Conservation (phyloP, 2,113 vertebrate species). For the Microtus montanus region DNA sequence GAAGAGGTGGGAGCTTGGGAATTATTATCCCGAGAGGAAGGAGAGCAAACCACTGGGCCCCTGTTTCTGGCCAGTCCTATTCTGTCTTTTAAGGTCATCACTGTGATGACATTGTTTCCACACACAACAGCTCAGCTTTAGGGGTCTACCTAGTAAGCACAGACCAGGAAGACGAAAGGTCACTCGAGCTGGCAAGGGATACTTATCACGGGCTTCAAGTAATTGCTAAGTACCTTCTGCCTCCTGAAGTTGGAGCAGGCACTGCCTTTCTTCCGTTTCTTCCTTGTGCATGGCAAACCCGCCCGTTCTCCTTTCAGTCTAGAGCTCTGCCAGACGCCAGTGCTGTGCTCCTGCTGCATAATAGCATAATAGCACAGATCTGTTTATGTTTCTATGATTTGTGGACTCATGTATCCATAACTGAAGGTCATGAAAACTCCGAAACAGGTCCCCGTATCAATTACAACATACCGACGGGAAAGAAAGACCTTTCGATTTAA, state of each 20-base stretch:
- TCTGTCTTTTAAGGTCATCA: background rate
- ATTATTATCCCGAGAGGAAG: background rate
- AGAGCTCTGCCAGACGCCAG: background rate
- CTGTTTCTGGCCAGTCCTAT: background rate
- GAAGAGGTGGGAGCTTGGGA: rapidly evolving
- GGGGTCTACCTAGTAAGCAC: background rate
- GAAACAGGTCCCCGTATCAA: background rate
- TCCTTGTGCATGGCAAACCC: background rate
- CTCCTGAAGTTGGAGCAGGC: background rate
- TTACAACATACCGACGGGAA: background rate
- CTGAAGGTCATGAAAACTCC: background rate
- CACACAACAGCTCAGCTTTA: background rate
- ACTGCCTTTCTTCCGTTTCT: background rate
- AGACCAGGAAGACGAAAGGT: background rate
- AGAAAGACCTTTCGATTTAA: slow-evolving; percentile 28
- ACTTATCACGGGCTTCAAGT: slow-evolving; percentile 7
- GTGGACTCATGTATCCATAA: background rate
- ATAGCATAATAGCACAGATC: background rate
- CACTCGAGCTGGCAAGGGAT: background rate
- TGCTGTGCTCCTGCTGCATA: background rate
- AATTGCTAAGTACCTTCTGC: background rate
- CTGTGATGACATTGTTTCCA: background rate
- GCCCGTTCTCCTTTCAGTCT: background rate
- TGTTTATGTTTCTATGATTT: background rate
- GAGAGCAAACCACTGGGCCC: background rate